phyloP scores from a whole-genome alignment of 1,140 invertebrate species.

The Drosophila melanogaster region Release_6_plus_ISO1_MT NT_033777.3:15421001-15421500 shows the following conservation, averaged over 20 bases:
- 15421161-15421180: constrained; percentile 75
- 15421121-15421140: constrained; percentile 76
- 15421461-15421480: constrained; percentile 81
- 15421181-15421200: constrained; percentile 62
- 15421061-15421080: not conserved
- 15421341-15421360: constrained; percentile 73
- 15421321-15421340: constrained; percentile 53
- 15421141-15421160: constrained; percentile 70
- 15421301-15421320: not conserved
- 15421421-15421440: constrained; percentile 37
- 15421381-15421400: constrained; percentile 43
- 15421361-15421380: constrained; percentile 63
- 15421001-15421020: too few relatives aligned
- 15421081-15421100: not conserved
- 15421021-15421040: too few relatives aligned
- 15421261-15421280: constrained; percentile 3
- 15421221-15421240: constrained; percentile 64
- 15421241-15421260: constrained; percentile 35
- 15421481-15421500: constrained; percentile 40
- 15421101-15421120: constrained; percentile 67
- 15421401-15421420: constrained; percentile 28
- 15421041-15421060: too few relatives aligned
- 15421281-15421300: constrained; percentile 6
- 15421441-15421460: constrained; percentile 72
- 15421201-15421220: constrained; percentile 80